These are phyloP conservation scores for Echinarachnius parma DNA, from an alignment of 53 echinoderm and acorn worm genomes.

Conservation along the genomic window DNA sequence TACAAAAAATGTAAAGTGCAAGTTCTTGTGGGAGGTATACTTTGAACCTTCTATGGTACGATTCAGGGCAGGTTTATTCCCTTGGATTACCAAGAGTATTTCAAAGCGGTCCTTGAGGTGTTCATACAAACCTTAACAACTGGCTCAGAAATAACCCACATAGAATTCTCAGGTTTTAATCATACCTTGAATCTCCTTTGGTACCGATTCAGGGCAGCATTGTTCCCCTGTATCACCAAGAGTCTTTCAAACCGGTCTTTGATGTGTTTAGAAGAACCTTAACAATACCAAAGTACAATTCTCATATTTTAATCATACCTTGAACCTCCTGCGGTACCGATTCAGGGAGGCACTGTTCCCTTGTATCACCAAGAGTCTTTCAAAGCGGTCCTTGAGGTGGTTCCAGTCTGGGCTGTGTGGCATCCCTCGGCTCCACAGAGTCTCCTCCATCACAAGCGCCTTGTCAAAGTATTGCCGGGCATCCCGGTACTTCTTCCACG, in stretches of 20 bases:
- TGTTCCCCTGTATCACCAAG: constrained; percentile 51
- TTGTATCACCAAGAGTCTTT: constrained; percentile 47
- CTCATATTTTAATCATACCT: too few relatives aligned
- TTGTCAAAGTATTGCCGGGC: constrained; percentile 60
- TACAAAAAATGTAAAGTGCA: too few relatives aligned
- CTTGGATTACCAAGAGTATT: constrained; percentile 47
- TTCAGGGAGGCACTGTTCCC: constrained; percentile 40
- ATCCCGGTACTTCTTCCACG: constrained; percentile 58
- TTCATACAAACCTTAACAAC: too few relatives aligned
- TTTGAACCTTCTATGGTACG: constrained; percentile 60
- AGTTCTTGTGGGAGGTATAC: too few relatives aligned
- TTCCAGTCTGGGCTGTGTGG: constrained; percentile 73
- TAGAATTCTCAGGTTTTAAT: too few relatives aligned
- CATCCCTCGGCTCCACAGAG: constrained; percentile 60
- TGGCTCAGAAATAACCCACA: too few relatives aligned
- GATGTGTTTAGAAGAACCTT: too few relatives aligned
- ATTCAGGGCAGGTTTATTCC: constrained; percentile 39
- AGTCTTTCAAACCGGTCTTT: constrained; percentile 36
- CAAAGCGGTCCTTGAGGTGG: constrained; percentile 58
- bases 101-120: constrained; percentile 60
- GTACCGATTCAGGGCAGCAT: constrained; percentile 43
- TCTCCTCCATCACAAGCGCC: constrained; percentile 75
- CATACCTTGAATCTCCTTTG: constrained; percentile 64
- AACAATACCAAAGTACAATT: too few relatives aligned
- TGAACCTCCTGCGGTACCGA: constrained; percentile 56